Conservation (phyloP, 2,888 invertebrate genomes). For the Lucinisca nassula region DNA sequence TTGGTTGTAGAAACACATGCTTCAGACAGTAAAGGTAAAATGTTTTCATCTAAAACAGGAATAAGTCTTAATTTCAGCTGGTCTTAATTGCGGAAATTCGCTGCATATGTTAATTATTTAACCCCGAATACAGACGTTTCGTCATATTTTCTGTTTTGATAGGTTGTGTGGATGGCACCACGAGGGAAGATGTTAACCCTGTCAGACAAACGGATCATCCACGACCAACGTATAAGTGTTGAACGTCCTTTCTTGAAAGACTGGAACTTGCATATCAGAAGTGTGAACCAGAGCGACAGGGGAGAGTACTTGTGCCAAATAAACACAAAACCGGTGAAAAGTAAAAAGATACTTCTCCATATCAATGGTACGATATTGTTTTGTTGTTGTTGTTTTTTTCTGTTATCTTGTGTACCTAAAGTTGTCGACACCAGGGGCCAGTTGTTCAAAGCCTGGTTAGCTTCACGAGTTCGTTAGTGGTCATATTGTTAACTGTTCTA, state of each 20-base stretch:
- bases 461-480: too few relatives aligned
- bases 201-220: slow-evolving; percentile 81
- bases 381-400: too few relatives aligned
- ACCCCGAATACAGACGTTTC: too few relatives aligned
- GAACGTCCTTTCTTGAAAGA: slow-evolving; percentile 83
- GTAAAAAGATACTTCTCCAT: slow-evolving; percentile 81
- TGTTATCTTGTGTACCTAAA: too few relatives aligned
- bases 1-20: too few relatives aligned
- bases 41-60: not conserved
- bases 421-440: too few relatives aligned
- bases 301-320: slow-evolving; percentile 86
- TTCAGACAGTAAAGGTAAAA: not conserved
- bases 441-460: too few relatives aligned
- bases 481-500: too few relatives aligned
- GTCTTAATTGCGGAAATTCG: too few relatives aligned
- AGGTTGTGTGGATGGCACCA: slow-evolving; percentile 86
- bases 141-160: slow-evolving; percentile 10
- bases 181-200: slow-evolving; percentile 80
- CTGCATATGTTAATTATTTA: too few relatives aligned
- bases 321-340: slow-evolving; percentile 85
- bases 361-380: slow-evolving; percentile 87
- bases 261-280: slow-evolving; percentile 86
- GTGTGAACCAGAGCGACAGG: slow-evolving; percentile 79
- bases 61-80: too few relatives aligned
- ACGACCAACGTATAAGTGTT: slow-evolving; percentile 85